Base-by-base conservation (phyloP, 92 coral and sea anemone genomes). In the Diadumene lineata region DNA sequence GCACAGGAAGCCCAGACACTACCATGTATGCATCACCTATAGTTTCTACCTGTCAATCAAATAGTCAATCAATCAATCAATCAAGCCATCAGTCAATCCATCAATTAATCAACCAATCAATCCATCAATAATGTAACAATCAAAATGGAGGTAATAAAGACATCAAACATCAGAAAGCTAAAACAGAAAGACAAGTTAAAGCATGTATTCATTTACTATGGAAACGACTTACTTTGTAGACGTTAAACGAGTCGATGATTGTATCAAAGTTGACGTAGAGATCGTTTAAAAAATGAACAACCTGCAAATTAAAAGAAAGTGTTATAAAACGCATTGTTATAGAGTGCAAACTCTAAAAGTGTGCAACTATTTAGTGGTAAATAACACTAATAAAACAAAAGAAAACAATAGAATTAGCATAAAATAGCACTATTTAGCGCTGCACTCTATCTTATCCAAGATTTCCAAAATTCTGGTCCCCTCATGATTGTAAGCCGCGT, bases 1-100 rank as follows among this genome's bases (percentile, higher is more conserved):
- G 86, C 66, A 87, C 86, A 32, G 97, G 97, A 33, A 90, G 78
- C 11, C 97, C 97, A 50, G 97, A 90, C 11, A 87, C 97, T 7
- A 90, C 97, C 97, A 90, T 90, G 85, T 90, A 90, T 21, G 97
- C 97, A 70, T 90, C 97, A 34, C 97, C 97, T 57, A 90, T 90
- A 17, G 97, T 90, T 72, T 90, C 97, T 15, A 90, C 92, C 97
- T 90, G 70, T 31, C 11, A 79, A 19, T 50, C 18, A 74, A 50
- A 2, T 63, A 38, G 50, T 18, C 18, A 34, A 16, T 16, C 56
- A 33, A 67, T 27, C 50, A 53, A 15, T 53, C 21, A 15, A 53
- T 53, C n/a, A 53, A 15, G 7, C 34, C 2, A 33, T 63, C 25
- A 33, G 13, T 38, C 48, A 38, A 38, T 38, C 48, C 6, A 38